Base-by-base conservation (phyloP, 2,797 vertebrate species). In the Geotrypetes seraphini region DNA sequence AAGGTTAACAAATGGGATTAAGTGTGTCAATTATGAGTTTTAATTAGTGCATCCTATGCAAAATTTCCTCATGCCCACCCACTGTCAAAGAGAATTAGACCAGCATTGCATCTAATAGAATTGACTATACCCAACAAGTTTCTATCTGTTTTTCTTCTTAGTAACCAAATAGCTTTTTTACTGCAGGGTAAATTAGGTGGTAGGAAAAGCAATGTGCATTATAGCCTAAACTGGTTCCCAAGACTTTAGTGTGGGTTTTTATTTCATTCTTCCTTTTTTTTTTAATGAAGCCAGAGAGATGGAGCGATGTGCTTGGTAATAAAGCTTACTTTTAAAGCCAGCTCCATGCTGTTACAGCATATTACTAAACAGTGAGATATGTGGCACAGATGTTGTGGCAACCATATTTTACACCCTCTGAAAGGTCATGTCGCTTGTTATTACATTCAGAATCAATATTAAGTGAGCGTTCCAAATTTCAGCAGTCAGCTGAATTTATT, bases 391-490 rank as follows among this genome's bases (percentile, higher is more conserved):
- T 84, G 79, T 85, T 84, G 77, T 79, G 79, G 75, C 69, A 73
- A 74, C 74, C 75, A 81, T 80, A 79, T 81, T 81, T 83, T 78
- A 83, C 74, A 80, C 73, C 73, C 75, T 81, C 73, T 76, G 69
- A 83, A 84, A 83, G 77, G 75, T 81, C 77, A 80, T 72, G 81
- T 77, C 79, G 59, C 79, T 82, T 80, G 74, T 82, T 81, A 81
- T 84, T 81, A 78, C 70, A 73, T 80, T 81, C 74, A 68, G 73
- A 81, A 79, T 80, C 80, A 79, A 83, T 85, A 85, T 78, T 80
- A 83, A 81, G 75, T 81, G 77, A 80, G 70, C 59, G 69, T 75
- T 82, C 69, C 77, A 81, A 78, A 79, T 80, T 81, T 81, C 73
- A 78, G 64, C 74, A 81, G 79, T 81, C 79, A 80, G 67, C 70